Evolutionary conservation across 2,888 invertebrate species (phyloP).

Genomic region (Diachrysia chrysitis): DNA sequence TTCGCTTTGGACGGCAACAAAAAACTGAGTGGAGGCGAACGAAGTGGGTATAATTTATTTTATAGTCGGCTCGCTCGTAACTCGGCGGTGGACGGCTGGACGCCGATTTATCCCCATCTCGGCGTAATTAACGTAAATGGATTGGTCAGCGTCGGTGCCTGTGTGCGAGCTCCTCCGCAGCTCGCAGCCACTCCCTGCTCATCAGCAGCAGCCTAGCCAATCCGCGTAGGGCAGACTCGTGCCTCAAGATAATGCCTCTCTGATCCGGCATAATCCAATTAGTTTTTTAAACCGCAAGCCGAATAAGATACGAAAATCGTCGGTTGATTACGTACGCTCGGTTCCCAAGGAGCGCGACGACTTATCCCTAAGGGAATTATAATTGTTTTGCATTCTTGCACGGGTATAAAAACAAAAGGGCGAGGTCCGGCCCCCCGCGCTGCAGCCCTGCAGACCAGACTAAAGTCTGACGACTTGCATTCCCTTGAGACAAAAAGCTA

Average conservation of each 20-base stretch:
- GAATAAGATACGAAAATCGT: conserved; percentile 79
- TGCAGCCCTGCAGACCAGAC: conserved; percentile 81
- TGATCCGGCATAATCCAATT: conserved; percentile 76
- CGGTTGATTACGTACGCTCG: conserved; percentile 79
- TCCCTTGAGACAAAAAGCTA: conserved; percentile 85
- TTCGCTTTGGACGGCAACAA: conserved; percentile 83
- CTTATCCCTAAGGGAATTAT: conserved; percentile 87
- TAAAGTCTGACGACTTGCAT: conserved; percentile 87
- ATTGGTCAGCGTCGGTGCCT: conserved; percentile 84
- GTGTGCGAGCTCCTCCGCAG: conserved; percentile 69
- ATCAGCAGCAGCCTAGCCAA: conserved; percentile 61
- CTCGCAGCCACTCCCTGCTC: conserved; percentile 72
- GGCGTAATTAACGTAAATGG: conserved; percentile 89
- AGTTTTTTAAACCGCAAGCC: conserved; percentile 81
- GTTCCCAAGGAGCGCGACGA: conserved; percentile 80
- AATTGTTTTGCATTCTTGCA: conserved; percentile 89
- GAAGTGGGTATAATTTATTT: conserved; percentile 90
- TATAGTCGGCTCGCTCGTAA: conserved; percentile 89
- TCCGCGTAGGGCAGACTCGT: conserved; percentile 54
- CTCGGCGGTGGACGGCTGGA: conserved; percentile 88
- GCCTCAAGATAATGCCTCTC: conserved; percentile 45
- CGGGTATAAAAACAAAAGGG: conserved; percentile 88
- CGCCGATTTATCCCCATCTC: conserved; percentile 89
- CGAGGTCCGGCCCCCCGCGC: conserved; percentile 83
- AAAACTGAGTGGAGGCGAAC: conserved; percentile 88